Conservation (phyloP, 2,888 invertebrate genomes). For the Seira ritae region DNA sequence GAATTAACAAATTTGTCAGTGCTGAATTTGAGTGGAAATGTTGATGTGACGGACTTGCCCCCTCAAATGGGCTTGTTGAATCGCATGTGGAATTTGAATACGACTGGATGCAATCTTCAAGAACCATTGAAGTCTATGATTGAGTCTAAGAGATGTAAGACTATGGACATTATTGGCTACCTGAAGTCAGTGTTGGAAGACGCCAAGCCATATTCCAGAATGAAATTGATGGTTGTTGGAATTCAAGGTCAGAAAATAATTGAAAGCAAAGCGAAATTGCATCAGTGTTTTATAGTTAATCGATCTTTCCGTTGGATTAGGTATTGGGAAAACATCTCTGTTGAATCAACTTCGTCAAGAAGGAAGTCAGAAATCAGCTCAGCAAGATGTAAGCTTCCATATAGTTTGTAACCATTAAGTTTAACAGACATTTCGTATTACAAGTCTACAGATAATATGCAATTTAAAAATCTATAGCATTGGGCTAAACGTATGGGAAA, state of each 20-base stretch:
- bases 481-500: constrained; percentile 95
- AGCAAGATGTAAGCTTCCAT: constrained; percentile 65
- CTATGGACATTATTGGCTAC: constrained; percentile 94
- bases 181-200: constrained; percentile 89
- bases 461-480: constrained; percentile 79
- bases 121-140: constrained; percentile 95
- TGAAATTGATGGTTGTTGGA: constrained; percentile 98
- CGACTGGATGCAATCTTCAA: constrained; percentile 89
- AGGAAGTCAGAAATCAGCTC: constrained; percentile 77
- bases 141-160: constrained; percentile 93
- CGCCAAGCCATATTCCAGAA: constrained; percentile 93
- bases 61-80: constrained; percentile 94
- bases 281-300: too few relatives aligned
- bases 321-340: constrained; percentile 91
- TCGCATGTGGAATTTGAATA: constrained; percentile 97
- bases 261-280: too few relatives aligned
- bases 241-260: constrained; percentile 86
- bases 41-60: constrained; percentile 90
- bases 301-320: too few relatives aligned
- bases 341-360: constrained; percentile 92
- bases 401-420: not conserved
- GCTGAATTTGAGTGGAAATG: constrained; percentile 91
- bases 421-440: not conserved
- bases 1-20: constrained; percentile 93
- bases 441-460: not conserved